phyloP scores from a whole-genome alignment of 1,140 invertebrate species.

The Whitmania pigra region DNA sequence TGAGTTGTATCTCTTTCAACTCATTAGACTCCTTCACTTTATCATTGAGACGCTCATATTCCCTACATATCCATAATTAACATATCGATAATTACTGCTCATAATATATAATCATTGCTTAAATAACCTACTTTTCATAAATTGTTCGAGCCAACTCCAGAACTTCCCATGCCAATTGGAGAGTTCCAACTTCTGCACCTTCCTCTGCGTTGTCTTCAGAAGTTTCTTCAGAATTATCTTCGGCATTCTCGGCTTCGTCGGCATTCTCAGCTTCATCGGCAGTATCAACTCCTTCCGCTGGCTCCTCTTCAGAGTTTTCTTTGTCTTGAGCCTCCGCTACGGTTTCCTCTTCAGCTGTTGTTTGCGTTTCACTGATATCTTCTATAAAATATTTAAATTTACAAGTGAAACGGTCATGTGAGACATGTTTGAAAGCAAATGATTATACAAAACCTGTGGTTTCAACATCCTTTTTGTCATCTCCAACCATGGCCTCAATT shows the following conservation, averaged over 20 bases:
- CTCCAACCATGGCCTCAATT: slow-evolving; percentile 32
- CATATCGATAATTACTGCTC: neutral
- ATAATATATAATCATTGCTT: no score
- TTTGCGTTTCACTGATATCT: neutral
- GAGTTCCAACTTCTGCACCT: slow-evolving; percentile 46
- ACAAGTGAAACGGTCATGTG: no score
- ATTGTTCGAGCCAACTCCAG: slow-evolving; percentile 71
- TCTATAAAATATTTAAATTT: neutral
- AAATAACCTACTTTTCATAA: slow-evolving; percentile 44
- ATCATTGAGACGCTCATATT: neutral
- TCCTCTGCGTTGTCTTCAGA: slow-evolving; percentile 25
- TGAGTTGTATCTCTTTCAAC: slow-evolving; percentile 45
- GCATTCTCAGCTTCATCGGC: slow-evolving; percentile 31
- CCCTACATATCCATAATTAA: neutral
- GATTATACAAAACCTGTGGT: neutral
- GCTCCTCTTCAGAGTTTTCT: neutral
- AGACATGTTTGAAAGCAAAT: neutral
- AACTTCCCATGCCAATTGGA: slow-evolving; percentile 80
- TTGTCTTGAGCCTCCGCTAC: neutral
- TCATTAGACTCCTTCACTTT: slow-evolving; percentile 37
- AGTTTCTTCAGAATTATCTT: slow-evolving; percentile 27
- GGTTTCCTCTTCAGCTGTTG: slow-evolving; percentile 20
- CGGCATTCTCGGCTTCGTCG: slow-evolving; percentile 26
- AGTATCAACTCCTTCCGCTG: slow-evolving; percentile 23
- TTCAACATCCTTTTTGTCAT: slow-evolving; percentile 1